phyloP scores from a whole-genome alignment of 2,888 invertebrate genomes.

The Paralinhomoeus sp. region DNA sequence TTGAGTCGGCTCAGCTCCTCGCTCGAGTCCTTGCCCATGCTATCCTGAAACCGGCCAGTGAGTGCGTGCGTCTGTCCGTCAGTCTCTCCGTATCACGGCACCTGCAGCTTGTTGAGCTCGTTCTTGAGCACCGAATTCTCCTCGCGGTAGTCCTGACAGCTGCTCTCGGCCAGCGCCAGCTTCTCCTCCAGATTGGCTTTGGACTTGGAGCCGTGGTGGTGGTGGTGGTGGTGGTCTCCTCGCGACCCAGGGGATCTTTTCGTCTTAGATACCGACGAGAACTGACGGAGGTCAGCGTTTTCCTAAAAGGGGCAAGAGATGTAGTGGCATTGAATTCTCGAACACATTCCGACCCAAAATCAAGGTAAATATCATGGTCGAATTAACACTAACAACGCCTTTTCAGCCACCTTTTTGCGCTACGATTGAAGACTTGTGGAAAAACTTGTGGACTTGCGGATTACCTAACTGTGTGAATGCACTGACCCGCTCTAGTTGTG shows the following conservation, averaged over 20 bases:
- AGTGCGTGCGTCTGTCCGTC: background rate
- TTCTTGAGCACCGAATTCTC: slow-evolving; percentile 50
- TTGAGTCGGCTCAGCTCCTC: slow-evolving; percentile 43
- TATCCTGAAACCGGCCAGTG: slow-evolving; percentile 10
- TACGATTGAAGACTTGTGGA: too few species aligned
- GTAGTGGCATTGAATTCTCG: too few species aligned
- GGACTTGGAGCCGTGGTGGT: too few species aligned
- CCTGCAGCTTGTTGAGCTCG: slow-evolving; percentile 44
- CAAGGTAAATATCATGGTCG: too few species aligned
- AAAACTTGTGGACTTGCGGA: too few species aligned
- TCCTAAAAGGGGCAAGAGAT: too few species aligned
- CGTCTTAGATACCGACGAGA: too few species aligned
- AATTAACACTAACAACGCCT: too few species aligned
- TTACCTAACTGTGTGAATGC: too few species aligned
- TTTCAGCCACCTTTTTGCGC: too few species aligned
- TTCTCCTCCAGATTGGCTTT: slow-evolving; percentile 27
- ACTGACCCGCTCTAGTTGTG: slow-evolving; percentile 6
- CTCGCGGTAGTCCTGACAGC: slow-evolving; percentile 31
- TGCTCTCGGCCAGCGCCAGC: slow-evolving; percentile 15
- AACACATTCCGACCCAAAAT: background rate
- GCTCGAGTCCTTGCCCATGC: slow-evolving; percentile 11
- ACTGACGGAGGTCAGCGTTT: background rate
- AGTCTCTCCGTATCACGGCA: slow-evolving; percentile 4
- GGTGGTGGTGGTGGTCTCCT: slow-evolving; percentile 45
- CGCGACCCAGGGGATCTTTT: too few species aligned